A percentile compares a stretch with the other conserved stretches of the same genome.
Evolutionary conservation across 2,797 vertebrate genomes (phyloP).

Genomic region (Saxicola maurus): DNA sequence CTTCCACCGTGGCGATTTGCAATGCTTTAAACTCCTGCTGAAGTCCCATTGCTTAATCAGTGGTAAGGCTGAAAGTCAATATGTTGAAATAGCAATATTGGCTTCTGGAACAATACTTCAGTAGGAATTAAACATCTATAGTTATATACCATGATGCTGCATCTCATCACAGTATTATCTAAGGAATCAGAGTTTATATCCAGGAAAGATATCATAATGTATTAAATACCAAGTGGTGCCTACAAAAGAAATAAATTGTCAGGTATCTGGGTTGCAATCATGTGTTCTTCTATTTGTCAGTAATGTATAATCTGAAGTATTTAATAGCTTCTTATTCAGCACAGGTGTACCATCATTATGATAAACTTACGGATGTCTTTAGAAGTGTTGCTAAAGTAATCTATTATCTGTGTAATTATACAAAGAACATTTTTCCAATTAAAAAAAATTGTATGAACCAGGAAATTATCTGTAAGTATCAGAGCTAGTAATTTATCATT

Average conservation of each 20-base stretch:
- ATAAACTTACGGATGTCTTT: neutral
- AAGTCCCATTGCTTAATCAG: neutral
- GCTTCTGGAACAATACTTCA: neutral
- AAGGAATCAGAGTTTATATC: neutral
- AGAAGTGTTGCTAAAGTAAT: neutral
- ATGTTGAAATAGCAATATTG: neutral
- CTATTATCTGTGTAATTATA: neutral
- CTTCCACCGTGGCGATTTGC: neutral
- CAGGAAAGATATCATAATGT: neutral
- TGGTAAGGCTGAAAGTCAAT: neutral
- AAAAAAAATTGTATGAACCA: neutral
- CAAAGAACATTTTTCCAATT: neutral
- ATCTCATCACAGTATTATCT: neutral
- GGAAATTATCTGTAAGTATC: neutral
- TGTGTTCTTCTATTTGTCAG: neutral
- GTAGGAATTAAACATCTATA: neutral
- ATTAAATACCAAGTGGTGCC: neutral
- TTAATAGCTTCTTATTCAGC: neutral
- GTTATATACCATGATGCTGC: neutral
- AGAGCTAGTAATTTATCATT: neutral
- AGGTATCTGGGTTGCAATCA: neutral
- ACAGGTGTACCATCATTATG: neutral
- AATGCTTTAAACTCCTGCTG: neutral
- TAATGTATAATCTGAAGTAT: neutral
- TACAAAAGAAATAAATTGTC: neutral